Base-by-base conservation (phyloP, 2,888 invertebrate species). In the Cheilosia grossa region DNA sequence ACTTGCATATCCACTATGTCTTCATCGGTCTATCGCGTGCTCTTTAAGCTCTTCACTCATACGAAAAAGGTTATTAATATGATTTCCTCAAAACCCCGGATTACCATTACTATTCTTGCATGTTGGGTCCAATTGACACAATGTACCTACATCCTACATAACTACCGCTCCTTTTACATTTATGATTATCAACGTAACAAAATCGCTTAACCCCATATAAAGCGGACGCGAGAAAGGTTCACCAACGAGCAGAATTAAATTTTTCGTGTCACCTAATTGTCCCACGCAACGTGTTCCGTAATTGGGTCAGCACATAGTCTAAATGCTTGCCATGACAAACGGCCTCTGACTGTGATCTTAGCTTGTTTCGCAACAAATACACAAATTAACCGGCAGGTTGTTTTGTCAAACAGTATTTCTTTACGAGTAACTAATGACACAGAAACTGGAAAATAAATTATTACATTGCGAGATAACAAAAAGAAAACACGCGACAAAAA, bases 251-350 rank as follows among this genome's bases (percentile, higher is more conserved):
- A 13, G 13, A 58, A 21, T 27, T 4, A 33, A 78, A 27, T 58
- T 64, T 53, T 17, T 49, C 61, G 61, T 67, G 74, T 54, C 69
- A 58, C 75, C 56, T 64, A 19, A 67, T 56, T 80, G 56, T 40
- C 75, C 67, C 81, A 75, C 81, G 81, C 81, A 69, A 69, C 56
- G 56, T 19, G 49, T 69, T 73, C 49, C 30, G 47, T 74, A 81
- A 75, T 56, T 75, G 33, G 81, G 81, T 75, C 75, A 75, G 67
- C 59, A 59, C 15, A 56, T 42, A 66, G 56, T 21, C 37, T 30
- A 19, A 30, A 42, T 30, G 13, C 6, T 73, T 37, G 42, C n/a
- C 17, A 58, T 63, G 2, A 19, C 40, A 6, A 10, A 42, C 53
- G 19, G 5, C 30, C 44, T 19, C 37, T 10, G 24, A 69, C 47